These are phyloP conservation scores for Siniperca scherzeri DNA, from an alignment of 2,797 vertebrate species.

Conservation along the genomic window DNA sequence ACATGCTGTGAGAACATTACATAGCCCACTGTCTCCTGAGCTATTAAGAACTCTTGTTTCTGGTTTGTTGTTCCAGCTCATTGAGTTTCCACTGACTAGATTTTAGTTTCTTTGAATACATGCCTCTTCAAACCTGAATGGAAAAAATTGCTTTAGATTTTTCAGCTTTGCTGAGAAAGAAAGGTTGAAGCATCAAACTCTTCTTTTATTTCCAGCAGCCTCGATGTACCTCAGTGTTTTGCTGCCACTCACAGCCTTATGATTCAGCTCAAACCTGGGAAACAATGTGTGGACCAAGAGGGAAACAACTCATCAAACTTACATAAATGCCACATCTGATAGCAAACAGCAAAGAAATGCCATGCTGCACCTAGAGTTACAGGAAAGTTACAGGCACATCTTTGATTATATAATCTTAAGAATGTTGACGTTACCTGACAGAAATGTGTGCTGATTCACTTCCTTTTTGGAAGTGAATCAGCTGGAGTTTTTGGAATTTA, in stretches of 20 bases:
- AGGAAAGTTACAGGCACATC: not conserved
- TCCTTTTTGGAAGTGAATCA: too few species aligned
- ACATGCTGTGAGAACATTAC: not conserved
- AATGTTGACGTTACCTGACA: constrained; percentile 9
- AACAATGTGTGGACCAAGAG: not conserved
- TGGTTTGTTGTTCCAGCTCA: not conserved
- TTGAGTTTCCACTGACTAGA: not conserved
- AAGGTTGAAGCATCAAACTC: constrained; percentile 1
- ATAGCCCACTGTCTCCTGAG: not conserved
- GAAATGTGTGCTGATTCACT: constrained; percentile 3
- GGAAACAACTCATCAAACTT: constrained; percentile 41
- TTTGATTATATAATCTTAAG: constrained; percentile 27
- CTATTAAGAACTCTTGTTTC: not conserved
- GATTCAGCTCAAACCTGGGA: constrained; percentile 12
- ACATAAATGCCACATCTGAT: constrained; percentile 55
- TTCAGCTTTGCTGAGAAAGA: not conserved
- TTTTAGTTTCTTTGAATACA: not conserved
- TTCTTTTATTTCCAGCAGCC: not conserved
- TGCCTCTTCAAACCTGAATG: not conserved
- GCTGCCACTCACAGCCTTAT: not conserved
- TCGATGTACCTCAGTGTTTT: not conserved
- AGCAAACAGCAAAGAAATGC: constrained; percentile 29
- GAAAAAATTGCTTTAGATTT: not conserved
- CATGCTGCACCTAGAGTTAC: constrained; percentile 13
- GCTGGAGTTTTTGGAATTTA: not conserved